A percentile compares a stretch with the other conserved stretches of the same genome.
Evolutionary conservation across 2,797 vertebrate species (phyloP).

Genomic region (Myiotriccus ornatus): DNA sequence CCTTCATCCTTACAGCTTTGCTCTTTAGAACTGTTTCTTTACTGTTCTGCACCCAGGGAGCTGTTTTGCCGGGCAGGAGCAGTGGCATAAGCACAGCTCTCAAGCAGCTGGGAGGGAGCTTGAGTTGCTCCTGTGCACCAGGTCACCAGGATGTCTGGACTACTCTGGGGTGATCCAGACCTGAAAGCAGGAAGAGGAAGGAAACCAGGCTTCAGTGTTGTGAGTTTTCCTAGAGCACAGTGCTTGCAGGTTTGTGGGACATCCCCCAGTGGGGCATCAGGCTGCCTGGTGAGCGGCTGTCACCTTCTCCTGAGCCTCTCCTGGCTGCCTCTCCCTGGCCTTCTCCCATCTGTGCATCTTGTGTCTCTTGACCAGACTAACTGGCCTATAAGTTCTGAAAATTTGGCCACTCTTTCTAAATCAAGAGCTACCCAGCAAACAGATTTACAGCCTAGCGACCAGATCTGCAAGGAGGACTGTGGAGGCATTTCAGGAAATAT

Average conservation of each 20-base stretch:
- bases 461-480: not conserved
- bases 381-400: not conserved
- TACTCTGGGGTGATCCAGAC: not conserved
- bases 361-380: not conserved
- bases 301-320: not conserved
- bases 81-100: not conserved
- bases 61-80: accelerated
- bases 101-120: not conserved
- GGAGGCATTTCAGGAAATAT: not conserved
- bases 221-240: not conserved
- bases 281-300: not conserved
- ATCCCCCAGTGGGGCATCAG: accelerated
- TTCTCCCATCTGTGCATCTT: not conserved
- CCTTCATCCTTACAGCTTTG: not conserved
- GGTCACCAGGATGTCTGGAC: accelerated
- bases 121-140: not conserved
- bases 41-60: not conserved
- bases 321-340: not conserved
- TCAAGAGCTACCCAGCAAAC: not conserved
- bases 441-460: not conserved
- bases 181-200: not conserved
- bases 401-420: not conserved
- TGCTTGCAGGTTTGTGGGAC: accelerated
- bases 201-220: accelerated
- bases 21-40: not conserved